Base-by-base conservation (phyloP, 2,113 vertebrate genomes). In the Poeciliopsis turrubarensis region DNA sequence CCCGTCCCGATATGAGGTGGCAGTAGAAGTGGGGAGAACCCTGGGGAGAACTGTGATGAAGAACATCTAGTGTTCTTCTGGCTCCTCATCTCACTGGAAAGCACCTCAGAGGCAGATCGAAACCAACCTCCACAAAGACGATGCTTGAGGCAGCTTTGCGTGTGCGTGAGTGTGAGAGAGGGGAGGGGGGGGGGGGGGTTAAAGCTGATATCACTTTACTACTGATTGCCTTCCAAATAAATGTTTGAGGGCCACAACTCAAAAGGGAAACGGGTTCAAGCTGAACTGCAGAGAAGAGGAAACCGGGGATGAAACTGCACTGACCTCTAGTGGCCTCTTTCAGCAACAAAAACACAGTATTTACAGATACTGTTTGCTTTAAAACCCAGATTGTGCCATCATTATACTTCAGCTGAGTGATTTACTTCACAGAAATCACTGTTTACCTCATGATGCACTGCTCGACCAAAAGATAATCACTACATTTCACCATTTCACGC, bases 71-170 rank as follows among this genome's bases (percentile, higher is more conserved):
- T 70, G 73, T 80, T 88, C 83, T 83, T 83, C 76, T 78, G 64
- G 82, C 76, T 83, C 77, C 62, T 79, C 70, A 67, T 73, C 37
- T 75, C 15, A n/a, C 65, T 68, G 90, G 90, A 92, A 92, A 92
- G 74, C 87, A 92, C 91, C 91, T 70, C 2, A 37, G 81, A 90
- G 83, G 90, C 41, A 72, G 77, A 89, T 79, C 12, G 85, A 92
- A 91, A 92, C 89, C 87, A 81, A 61, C 88, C 17, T 78, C 79
- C 79, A 81, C 72, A 74, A 26, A 82, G 73, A 70, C 31, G 41
- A 63, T 39, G 75, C 64, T 84, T 72, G 68, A 68, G 19, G 77
- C 26, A 70, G 62, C n/a, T 78, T 76, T 67, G 69, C 3, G 12
- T 41, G 47, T 51, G 19, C 22, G 47, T 51, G 47, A 71, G 81